phyloP scores from a whole-genome alignment of 2,888 invertebrate genomes.

The Tethea ocularis region DNA sequence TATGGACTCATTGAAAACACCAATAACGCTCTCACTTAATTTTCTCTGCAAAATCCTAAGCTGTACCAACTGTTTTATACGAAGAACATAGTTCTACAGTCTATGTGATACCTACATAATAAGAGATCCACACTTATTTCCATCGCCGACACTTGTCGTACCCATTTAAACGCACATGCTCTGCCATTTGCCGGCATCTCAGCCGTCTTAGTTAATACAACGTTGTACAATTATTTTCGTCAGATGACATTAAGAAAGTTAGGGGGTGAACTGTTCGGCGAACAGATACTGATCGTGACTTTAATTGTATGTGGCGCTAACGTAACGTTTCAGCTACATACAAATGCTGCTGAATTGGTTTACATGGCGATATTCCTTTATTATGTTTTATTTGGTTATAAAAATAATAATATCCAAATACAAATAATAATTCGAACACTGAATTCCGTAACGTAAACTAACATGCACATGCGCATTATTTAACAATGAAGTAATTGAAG shows the following conservation, averaged over 20 bases:
- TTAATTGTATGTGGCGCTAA: conserved; percentile 82
- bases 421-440: background rate
- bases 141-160: conserved; percentile 22
- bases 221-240: conserved; percentile 45
- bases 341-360: conserved; percentile 49
- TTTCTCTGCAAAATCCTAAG: background rate
- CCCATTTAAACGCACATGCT: conserved; percentile 35
- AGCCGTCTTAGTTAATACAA: conserved; percentile 30
- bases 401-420: background rate
- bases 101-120: background rate
- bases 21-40: background rate
- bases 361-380: conserved; percentile 51
- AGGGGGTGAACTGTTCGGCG: conserved; percentile 64
- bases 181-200: conserved; percentile 23
- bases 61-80: background rate
- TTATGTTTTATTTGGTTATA: background rate
- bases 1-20: background rate
- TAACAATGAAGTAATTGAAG: conserved; percentile 23
- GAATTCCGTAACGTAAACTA: background rate
- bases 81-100: background rate
- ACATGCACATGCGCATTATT: conserved; percentile 19
- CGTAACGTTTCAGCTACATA: conserved; percentile 72
- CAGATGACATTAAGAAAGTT: conserved; percentile 51
- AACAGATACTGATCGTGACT: conserved; percentile 79
- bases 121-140: background rate